These are phyloP conservation scores for Centropus bengalensis DNA, from an alignment of 2,113 vertebrate species.

Conservation along the genomic window DNA sequence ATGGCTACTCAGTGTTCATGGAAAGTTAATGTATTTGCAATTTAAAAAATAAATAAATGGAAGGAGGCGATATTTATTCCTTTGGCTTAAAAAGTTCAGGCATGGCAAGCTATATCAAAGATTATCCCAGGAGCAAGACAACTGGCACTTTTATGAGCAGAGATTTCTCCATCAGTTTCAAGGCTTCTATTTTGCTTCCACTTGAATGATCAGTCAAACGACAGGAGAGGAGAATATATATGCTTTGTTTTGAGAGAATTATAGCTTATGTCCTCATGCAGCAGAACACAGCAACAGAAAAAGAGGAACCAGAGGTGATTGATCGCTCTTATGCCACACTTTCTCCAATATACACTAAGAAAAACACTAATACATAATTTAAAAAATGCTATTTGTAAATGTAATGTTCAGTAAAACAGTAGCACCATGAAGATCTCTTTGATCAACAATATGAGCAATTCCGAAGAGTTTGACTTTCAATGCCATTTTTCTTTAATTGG, in stretches of 20 bases:
- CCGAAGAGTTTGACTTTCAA: no score
- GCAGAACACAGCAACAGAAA: not conserved
- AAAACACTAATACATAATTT: not conserved
- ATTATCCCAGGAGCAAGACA: constrained; percentile 1
- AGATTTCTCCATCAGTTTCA: not conserved
- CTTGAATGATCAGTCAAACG: not conserved
- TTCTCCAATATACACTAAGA: not conserved
- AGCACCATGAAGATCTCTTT: not conserved
- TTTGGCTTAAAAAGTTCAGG: not conserved
- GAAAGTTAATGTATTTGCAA: not conserved
- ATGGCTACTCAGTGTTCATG: not conserved
- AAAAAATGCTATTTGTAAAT: not conserved
- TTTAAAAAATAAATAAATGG: not conserved
- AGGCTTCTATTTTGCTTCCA: constrained; percentile 3
- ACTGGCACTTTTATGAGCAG: not conserved
- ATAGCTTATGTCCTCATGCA: not conserved
- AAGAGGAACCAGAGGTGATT: not conserved
- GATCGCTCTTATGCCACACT: not conserved
- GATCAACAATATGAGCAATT: not conserved
- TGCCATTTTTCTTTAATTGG: no score
- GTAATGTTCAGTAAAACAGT: not conserved
- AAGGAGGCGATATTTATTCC: not conserved
- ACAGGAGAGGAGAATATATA: not conserved
- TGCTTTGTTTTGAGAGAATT: not conserved
- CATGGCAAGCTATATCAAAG: not conserved